A percentile compares a stretch with the other conserved stretches of the same genome.
phyloP scores from a whole-genome alignment of 2,888 invertebrate species.

The Yponomeuta malinellus region DNA sequence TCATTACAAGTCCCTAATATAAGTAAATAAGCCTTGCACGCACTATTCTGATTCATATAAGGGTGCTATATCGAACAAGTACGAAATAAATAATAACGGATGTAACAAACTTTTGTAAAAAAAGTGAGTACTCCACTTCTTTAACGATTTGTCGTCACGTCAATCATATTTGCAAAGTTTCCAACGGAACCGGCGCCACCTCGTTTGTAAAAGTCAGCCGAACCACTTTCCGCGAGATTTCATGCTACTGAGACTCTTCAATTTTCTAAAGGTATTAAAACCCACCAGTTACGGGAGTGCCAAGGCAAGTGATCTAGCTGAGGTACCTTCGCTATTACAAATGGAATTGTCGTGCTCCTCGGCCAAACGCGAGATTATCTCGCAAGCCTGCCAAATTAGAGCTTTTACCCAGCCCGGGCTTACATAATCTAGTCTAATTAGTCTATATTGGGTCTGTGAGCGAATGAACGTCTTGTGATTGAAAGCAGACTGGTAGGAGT shows the following conservation, averaged over 20 bases:
- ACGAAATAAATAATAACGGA: too few species aligned
- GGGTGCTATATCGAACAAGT: too few species aligned
- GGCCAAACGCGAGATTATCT: constrained; percentile 48
- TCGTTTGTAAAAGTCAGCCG: too few species aligned
- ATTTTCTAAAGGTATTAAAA: not conserved
- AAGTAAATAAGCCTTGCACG: too few species aligned
- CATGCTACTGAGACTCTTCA: not conserved
- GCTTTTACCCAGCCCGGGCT: constrained; percentile 19
- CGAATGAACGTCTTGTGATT: constrained; percentile 6
- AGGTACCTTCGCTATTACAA: constrained; percentile 47
- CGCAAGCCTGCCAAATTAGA: constrained; percentile 22
- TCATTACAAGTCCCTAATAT: not conserved
- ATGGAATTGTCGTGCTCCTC: constrained; percentile 66
- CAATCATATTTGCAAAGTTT: too few species aligned
- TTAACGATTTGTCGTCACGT: too few species aligned
- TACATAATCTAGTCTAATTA: constrained; percentile 37
- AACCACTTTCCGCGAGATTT: too few species aligned
- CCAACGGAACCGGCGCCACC: too few species aligned
- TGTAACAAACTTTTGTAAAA: too few species aligned
- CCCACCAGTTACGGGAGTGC: not conserved
- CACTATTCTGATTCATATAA: too few species aligned
- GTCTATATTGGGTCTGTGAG: constrained; percentile 16
- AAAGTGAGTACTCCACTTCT: too few species aligned
- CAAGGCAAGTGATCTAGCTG: not conserved
- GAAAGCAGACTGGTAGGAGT: constrained; percentile 1